Conservation (phyloP, 2,888 invertebrate genomes). For the Adelognathus sp. region DNA sequence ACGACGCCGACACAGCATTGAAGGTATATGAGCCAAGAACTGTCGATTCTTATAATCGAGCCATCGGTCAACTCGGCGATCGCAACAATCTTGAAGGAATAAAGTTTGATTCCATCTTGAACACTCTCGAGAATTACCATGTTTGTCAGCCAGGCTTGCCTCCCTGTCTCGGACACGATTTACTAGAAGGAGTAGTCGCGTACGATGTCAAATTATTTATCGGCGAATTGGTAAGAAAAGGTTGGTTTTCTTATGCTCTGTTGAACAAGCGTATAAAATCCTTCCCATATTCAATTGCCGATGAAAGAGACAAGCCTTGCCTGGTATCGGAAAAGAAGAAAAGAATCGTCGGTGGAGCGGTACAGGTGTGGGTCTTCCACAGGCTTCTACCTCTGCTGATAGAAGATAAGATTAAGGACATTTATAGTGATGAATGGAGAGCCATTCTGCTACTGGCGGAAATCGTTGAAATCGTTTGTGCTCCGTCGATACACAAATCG, state of each 20-base stretch:
- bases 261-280: conserved; percentile 8
- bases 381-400: conserved; percentile 42
- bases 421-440: conserved; percentile 25
- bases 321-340: background rate
- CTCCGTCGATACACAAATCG: conserved; percentile 39
- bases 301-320: conserved; percentile 9
- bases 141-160: conserved; percentile 47
- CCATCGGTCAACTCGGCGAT: conserved; percentile 15
- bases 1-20: conserved; percentile 1
- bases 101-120: conserved; percentile 46
- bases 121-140: conserved; percentile 31
- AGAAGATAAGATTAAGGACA: conserved; percentile 42
- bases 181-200: conserved; percentile 42
- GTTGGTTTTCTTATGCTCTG: conserved; percentile 20
- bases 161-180: conserved; percentile 45
- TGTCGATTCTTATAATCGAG: conserved; percentile 21
- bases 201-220: conserved; percentile 43
- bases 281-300: background rate
- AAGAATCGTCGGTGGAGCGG: conserved; percentile 34
- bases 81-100: conserved; percentile 10
- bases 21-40: conserved; percentile 35
- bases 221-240: background rate
- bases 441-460: conserved; percentile 31
- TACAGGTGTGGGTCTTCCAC: conserved; percentile 41
- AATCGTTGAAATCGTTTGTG: conserved; percentile 49